phyloP scores from a whole-genome alignment of 2,113 vertebrate species.

The Toxostoma redivivum region DNA sequence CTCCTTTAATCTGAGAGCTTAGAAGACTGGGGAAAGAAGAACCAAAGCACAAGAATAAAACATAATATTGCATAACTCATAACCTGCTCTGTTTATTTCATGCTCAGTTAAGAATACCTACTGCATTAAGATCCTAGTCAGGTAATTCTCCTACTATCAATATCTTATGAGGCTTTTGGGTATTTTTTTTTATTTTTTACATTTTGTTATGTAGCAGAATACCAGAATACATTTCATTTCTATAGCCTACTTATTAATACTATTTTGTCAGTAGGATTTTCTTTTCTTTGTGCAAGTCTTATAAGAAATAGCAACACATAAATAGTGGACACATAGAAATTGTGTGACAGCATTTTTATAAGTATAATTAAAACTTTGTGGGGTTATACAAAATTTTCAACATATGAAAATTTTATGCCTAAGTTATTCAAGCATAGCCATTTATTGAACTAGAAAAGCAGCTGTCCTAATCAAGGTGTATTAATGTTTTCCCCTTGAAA shows the following conservation, averaged over 20 bases:
- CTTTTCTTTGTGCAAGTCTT: background rate
- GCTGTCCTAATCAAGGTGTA: background rate
- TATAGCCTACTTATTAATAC: background rate
- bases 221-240: background rate
- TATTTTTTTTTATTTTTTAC: background rate
- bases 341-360: background rate
- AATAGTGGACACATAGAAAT: background rate
- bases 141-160: background rate
- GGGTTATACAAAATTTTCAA: background rate
- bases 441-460: background rate
- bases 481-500: background rate
- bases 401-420: background rate
- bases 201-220: background rate
- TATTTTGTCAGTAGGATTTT: background rate
- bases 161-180: background rate
- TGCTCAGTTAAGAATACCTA: background rate
- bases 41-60: background rate
- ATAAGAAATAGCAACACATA: background rate
- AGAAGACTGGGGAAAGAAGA: background rate
- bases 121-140: background rate
- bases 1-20: background rate
- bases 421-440: background rate
- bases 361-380: background rate
- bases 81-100: background rate
- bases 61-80: background rate